These are phyloP conservation scores for Octopus sinensis DNA, from an alignment of 1,140 invertebrate genomes.

Conservation along the genomic window DNA sequence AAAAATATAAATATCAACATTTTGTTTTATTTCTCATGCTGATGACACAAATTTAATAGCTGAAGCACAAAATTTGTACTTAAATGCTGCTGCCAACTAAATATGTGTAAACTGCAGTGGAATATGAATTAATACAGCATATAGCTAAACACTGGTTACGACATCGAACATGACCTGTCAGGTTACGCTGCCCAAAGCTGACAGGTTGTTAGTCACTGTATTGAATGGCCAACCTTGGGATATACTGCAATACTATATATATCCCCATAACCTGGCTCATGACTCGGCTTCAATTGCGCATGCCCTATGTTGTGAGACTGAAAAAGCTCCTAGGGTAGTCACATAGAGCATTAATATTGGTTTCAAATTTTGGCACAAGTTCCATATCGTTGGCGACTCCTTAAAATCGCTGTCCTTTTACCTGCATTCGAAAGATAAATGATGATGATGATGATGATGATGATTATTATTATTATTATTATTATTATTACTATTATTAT, in stretches of 20 bases:
- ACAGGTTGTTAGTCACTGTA: neutral
- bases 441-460: too few relatives aligned
- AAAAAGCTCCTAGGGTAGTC: neutral
- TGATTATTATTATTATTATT: too few relatives aligned
- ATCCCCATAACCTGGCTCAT: neutral
- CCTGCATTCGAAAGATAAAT: too few relatives aligned
- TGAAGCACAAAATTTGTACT: neutral
- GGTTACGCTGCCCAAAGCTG: neutral
- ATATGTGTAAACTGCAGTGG: neutral
- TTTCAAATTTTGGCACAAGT: too few relatives aligned
- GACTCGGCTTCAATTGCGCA: neutral
- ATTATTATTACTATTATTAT: too few relatives aligned
- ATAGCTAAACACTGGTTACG: neutral
- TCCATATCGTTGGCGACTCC: too few relatives aligned
- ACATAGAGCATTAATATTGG: too few relatives aligned
- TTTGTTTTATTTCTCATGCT: neutral
- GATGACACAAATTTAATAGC: neutral
- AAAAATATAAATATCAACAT: neutral
- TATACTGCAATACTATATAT: neutral
- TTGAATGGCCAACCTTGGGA: neutral
- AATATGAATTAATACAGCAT: neutral
- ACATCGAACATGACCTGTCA: neutral
- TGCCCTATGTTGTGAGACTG: neutral
- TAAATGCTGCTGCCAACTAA: neutral
- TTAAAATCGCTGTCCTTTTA: too few relatives aligned